phyloP scores from a whole-genome alignment of 2,797 vertebrate species.

The Phrynocephalus guinanensis region DNA sequence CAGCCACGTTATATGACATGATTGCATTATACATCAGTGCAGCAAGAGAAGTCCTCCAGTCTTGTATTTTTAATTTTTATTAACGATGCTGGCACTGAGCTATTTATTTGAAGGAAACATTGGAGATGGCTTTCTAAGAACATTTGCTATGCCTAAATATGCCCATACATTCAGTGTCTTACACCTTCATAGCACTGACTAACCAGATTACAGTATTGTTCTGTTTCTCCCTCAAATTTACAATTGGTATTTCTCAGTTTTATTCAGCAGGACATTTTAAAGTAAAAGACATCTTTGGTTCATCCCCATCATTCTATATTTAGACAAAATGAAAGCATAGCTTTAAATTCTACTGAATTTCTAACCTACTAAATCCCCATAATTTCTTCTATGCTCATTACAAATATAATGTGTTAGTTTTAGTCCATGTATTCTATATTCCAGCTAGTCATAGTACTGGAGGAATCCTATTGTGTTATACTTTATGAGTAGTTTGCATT shows the following conservation, averaged over 20 bases:
- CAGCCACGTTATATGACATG: neutral
- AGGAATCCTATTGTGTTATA: neutral
- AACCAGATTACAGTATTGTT: conserved; percentile 18
- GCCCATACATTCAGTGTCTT: conserved; percentile 8
- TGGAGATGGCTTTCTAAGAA: conserved; percentile 16
- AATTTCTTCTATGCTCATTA: neutral
- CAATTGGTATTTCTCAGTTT: conserved; percentile 3
- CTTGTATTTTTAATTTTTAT: neutral
- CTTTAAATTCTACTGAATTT: neutral
- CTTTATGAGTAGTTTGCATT: conserved; percentile 2
- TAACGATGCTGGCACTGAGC: conserved; percentile 1
- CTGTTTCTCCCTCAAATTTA: conserved; percentile 13
- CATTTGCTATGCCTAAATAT: neutral
- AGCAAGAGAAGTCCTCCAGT: neutral
- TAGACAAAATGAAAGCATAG: neutral
- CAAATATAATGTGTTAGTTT: neutral
- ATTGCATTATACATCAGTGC: neutral
- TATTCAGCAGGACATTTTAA: conserved; percentile 17
- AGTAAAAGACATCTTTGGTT: neutral
- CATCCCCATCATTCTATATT: conserved; percentile 3
- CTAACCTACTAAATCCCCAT: neutral
- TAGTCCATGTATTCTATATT: neutral
- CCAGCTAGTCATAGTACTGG: neutral
- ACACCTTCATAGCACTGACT: conserved; percentile 8
- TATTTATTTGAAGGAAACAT: conserved; percentile 23